Base-by-base conservation (phyloP, 2,113 vertebrate species). In the Grammomys dolichurus region DNA sequence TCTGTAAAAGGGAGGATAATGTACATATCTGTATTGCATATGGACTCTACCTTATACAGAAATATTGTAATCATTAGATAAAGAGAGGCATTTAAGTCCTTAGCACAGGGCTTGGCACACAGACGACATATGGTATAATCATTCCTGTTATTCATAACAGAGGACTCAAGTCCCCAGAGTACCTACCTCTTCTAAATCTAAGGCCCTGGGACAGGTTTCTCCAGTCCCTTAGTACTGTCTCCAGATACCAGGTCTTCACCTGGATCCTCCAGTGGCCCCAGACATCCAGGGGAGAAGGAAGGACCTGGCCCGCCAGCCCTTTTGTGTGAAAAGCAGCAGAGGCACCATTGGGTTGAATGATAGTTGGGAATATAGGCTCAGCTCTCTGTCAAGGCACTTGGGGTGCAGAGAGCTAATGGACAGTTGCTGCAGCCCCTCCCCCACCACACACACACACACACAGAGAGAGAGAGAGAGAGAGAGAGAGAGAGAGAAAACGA, bases 1-100 rank as follows among this genome's bases (percentile, higher is more conserved):
- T 86, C 60, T 69, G 60, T 89, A 63, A 92, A 40, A 92, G 31
- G 54, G 58, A 33, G 51, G 31, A 72, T 96, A 72, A 80, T 26
- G 13, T 20, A 46, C 40, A 51, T 48, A 69, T 40, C 69, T 78
- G 31, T 58, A 63, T 67, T 51, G 60, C 28, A 77, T 76, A 78
- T 36, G 43, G 48, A n/a, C 43, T 90, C 40, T 67, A 24, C 24
- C 72, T 89, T 46, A 65, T 78, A 22, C 7, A 87, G 58, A 88
- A 70, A 76, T 84, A 40, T 22, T 72, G 58, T 54, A 80, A 84
- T 89, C 84, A 82, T 63, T 78, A 65, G 78, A 56, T 65, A 80
- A 94, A 91, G 92, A 13, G 26, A 78, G 46, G 51, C 36, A 17
- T 26, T 19, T 31, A 60, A 89, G 54, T 43, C 16, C 58, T 90